Evolutionary conservation across 1,140 invertebrate genomes (phyloP), one percentile per base, ranked within the genome.

Genomic region (Lordiphosa mommai): DNA sequence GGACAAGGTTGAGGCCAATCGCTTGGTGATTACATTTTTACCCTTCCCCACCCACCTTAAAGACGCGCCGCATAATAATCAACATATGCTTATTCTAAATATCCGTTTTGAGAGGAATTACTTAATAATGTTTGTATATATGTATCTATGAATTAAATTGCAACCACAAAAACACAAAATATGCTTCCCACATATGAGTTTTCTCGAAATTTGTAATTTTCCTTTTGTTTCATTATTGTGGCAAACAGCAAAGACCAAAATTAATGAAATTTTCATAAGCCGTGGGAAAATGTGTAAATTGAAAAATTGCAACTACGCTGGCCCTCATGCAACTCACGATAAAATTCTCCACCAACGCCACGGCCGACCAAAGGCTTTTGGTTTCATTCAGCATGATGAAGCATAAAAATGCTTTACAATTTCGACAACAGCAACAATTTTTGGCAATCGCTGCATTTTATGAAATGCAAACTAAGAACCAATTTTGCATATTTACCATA

Each of bases 311-410:
- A 23, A 23, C 20, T 23, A 4, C 4, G 20, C 4, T 23, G 4
- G 4, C 20, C 20, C 20, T 6, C 20, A 23, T 23, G 20, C 4
- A 23, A 23, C 20, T 23, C 0, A 5, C 20, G 20, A 13, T 4
- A 27, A 47, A 40, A 38, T 13, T 16, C 10, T 17, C 6, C 17
- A 29, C 33, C 38, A 37, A 49, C 41, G 52, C 20, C 47, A 46
- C 34, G 17, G 56, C 48, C 41, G 57, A 41, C 70, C 60, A 66
- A 59, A 56, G 56, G 55, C 65, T 48, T 38, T 33, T 58, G 65
- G 60, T 47, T 58, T 66, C 37, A 70, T 79, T 79, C 52, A 49
- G 65, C 70, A 53, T 65, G 70, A 79, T 80, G 59, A 66, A 79
- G 74, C 74, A 66, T 55, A 56, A 61, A 61, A 69, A 60, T 71